A percentile compares a stretch with the other conserved stretches of the same genome.
phyloP scores from a whole-genome alignment of 2,113 vertebrate genomes.

The Phalacrocorax pelagicus region DNA sequence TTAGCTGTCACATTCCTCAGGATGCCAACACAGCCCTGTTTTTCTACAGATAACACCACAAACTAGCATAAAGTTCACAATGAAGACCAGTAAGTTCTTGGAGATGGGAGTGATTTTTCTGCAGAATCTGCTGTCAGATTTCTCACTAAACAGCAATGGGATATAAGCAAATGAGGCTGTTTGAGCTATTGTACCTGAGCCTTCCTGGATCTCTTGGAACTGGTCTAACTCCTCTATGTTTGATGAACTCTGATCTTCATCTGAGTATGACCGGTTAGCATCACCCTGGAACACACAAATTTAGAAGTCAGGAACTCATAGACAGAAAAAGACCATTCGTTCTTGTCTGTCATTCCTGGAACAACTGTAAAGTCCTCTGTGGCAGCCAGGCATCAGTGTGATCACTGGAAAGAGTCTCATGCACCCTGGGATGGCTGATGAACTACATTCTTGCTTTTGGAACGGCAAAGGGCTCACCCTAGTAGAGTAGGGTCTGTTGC shows the following conservation, averaged over 20 bases:
- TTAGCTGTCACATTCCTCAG: not conserved
- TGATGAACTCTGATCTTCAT: constrained; percentile 90
- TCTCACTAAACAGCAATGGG: not conserved
- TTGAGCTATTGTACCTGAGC: constrained; percentile 75
- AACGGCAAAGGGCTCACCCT: not conserved
- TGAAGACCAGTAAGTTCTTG: not conserved
- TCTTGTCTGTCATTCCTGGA: not conserved
- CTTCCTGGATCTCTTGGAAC: constrained; percentile 82
- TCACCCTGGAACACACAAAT: constrained; percentile 82
- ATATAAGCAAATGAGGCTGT: not conserved
- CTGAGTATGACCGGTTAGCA: constrained; percentile 91
- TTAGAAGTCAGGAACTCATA: not conserved
- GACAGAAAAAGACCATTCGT: not conserved
- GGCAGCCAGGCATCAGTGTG: not conserved
- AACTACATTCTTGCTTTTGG: not conserved
- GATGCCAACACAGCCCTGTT: not conserved
- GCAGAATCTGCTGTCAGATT: not conserved
- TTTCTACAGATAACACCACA: not conserved
- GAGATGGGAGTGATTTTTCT: not conserved
- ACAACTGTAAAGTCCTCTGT: not conserved
- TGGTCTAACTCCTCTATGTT: constrained; percentile 89
- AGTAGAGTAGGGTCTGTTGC: not conserved
- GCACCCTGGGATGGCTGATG: not conserved
- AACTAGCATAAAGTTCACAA: not conserved
- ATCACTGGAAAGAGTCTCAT: not conserved